Evolutionary conservation across 2,888 invertebrate species (phyloP).

Genomic region (Nomada flava): DNA sequence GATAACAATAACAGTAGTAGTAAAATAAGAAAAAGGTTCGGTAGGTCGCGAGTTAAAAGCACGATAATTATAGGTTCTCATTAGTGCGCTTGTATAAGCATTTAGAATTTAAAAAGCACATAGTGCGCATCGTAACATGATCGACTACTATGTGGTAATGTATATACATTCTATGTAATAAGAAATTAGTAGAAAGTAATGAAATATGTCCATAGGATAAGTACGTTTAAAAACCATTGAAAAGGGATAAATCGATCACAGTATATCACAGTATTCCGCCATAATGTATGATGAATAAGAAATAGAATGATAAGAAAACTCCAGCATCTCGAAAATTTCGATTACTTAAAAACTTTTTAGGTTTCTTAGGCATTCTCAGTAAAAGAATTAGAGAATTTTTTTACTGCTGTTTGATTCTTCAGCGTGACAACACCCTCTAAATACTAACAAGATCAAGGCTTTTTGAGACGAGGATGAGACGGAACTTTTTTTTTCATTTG

Average conservation of each 20-base stretch:
- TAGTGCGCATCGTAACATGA: not conserved
- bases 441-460: no score
- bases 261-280: no score
- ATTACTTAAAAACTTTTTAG: no score
- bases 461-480: no score
- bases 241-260: not conserved
- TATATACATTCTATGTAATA: not conserved
- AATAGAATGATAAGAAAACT: no score
- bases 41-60: not conserved
- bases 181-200: not conserved
- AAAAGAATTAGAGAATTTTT: no score
- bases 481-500: no score
- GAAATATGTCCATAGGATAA: slow-evolving; percentile 9
- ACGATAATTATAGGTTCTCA: not conserved
- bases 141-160: not conserved
- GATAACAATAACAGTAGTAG: not conserved
- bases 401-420: no score
- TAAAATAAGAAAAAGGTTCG: not conserved
- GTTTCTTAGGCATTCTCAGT: no score
- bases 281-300: no score
- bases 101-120: not conserved
- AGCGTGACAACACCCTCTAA: no score
- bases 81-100: not conserved
- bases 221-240: not conserved
- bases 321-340: no score